A percentile compares a stretch with the other conserved stretches of the same genome.
Evolutionary conservation across 2,888 invertebrate species (phyloP).

Genomic region (Rutpela maculata): DNA sequence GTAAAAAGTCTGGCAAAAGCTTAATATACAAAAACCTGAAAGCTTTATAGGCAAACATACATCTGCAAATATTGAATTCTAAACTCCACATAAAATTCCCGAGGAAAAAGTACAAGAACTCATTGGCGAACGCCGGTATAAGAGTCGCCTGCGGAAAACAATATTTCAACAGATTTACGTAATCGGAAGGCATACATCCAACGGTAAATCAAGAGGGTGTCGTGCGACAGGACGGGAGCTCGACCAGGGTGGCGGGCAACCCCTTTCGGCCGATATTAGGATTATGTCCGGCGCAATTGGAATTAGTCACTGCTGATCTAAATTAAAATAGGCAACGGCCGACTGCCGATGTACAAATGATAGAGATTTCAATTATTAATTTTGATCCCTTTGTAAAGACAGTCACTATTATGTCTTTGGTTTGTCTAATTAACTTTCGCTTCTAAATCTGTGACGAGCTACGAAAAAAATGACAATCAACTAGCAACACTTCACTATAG

Average conservation of each 20-base stretch:
- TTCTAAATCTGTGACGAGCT: too few relatives aligned
- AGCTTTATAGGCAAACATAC: slow-evolving; percentile 29
- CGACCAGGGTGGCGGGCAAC: slow-evolving; percentile 14
- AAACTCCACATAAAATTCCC: slow-evolving; percentile 20
- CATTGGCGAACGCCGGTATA: slow-evolving; percentile 16
- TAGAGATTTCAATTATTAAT: slow-evolving; percentile 28
- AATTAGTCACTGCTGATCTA: slow-evolving; percentile 54
- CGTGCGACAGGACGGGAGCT: slow-evolving; percentile 10
- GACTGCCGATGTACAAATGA: slow-evolving; percentile 15
- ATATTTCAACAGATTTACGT: slow-evolving; percentile 68
- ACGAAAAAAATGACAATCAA: too few relatives aligned
- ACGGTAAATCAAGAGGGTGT: slow-evolving; percentile 60
- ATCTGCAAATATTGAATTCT: slow-evolving; percentile 34
- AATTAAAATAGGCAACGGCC: slow-evolving; percentile 47
- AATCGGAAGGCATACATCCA: slow-evolving; percentile 65
- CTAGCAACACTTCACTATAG: too few relatives aligned
- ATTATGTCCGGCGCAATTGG: slow-evolving; percentile 55
- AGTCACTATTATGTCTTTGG: neutral
- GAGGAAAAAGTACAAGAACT: slow-evolving; percentile 23
- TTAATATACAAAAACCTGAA: slow-evolving; percentile 31
- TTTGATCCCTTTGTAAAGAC: neutral
- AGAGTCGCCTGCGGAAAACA: slow-evolving; percentile 58
- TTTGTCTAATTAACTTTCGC: too few relatives aligned
- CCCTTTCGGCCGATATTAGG: slow-evolving; percentile 51
- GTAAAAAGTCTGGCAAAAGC: slow-evolving; percentile 26